Base-by-base conservation (phyloP, 1,140 invertebrate genomes). In the Belonocnema kinseyi region DNA sequence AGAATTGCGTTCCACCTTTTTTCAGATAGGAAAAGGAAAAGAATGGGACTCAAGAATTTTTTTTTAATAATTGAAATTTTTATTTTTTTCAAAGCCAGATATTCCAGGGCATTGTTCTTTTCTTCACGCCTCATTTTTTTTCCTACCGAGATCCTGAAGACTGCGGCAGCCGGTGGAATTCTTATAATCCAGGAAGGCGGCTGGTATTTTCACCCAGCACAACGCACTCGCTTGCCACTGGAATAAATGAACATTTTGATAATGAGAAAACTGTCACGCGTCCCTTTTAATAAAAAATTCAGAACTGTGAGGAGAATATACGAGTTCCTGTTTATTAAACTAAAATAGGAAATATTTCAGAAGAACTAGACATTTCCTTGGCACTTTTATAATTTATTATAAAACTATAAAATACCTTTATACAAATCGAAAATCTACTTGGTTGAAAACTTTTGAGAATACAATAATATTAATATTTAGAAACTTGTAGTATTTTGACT, bases 161-260 rank as follows among this genome's bases (percentile, higher is more conserved):
- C 76, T 80, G 82, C 80, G 82, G 77, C 80, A 75, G 79, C 74
- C 74, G 77, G 72, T 76, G 76, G 80, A 83, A 83, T 83, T 81
- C 82, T 81, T 81, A 83, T 81, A 81, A 83, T 77, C 77, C 76
- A 80, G 78, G 76, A 83, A 83, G 79, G 81, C 78, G 78, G 72
- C 80, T 81, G 82, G 80, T 80, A 83, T 83, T 80, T 81, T 81
- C 78, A 77, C 66, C 73, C 80, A 72, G 77, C 78, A 80, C 77
- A 77, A 78, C 78, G 77, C 82, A 77, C 77, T 76, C 74, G 77
- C 76, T 79, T 83, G 80, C 74, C 79, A 77, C 74, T 52, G 76
- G 77, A 76, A 77, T 81, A 77, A 81, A 83, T 83, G 82, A 77
- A 80, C 78, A 79, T 81, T 79, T 81, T 75, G 78, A 73, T 83